Base-by-base conservation (phyloP, 2,797 vertebrate genomes). In the Varecia variegata region DNA sequence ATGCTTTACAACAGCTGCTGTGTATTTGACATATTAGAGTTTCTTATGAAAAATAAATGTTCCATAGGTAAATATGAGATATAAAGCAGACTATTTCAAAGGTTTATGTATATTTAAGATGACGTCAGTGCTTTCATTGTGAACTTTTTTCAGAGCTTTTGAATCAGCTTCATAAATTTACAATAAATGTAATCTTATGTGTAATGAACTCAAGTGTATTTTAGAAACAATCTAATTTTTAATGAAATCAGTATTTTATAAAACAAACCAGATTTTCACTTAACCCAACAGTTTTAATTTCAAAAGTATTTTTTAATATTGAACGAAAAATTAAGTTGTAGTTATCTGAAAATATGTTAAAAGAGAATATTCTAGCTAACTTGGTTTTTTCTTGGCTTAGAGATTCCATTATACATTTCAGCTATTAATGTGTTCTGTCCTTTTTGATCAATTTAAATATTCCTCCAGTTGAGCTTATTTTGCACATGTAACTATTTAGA, bases 41-140 rank as follows among this genome's bases (percentile, higher is more conserved):
- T 81, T 96, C 77, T 96, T 56, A 77, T 67, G 67, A 91, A 93
- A 90, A 94, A 94, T 84, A 77, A 96, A 95, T 84, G 50, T 88
- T 79, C 18, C 47, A 27, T 70, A 67, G 60, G 65, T 90, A 77
- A 93, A 92, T 76, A 86, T 68, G 47, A 90, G 38, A 58, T 82
- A 90, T 30, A 88, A 95, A 97, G 79, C 13, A 65, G 15, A 89
- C 80, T 68, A 91, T 62, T 90, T 81, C 9, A 79, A 80, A 96
- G 12, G n/a, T 35, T 90, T 83, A 87, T 88, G 17, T 38, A 68
- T 47, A 43, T 81, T 81, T 88, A 94, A 95, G 65, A 86, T 11
- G 40, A 74, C 81, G 6, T 54, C 23, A 87, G 32, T 4, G 20
- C 5, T 90, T 74, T 76, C 13, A 80, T 67, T 60, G 81, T 52